Evolutionary conservation across 1,140 invertebrate genomes (phyloP).

Genomic region (Lasioglossum albipes): DNA sequence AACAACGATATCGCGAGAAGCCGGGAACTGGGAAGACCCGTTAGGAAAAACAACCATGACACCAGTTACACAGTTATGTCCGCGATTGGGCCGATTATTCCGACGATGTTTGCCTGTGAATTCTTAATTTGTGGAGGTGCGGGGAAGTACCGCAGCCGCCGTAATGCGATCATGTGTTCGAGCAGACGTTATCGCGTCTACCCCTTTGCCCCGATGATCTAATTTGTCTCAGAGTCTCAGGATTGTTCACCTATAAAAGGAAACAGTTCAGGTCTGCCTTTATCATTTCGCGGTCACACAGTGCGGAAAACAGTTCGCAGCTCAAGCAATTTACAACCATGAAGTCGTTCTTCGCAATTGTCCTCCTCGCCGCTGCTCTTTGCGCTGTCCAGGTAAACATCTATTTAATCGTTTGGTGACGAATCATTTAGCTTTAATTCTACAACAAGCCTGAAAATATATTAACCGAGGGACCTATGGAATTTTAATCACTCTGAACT

Average conservation of each 20-base stretch:
- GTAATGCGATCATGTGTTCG: background rate
- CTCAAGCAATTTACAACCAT: background rate
- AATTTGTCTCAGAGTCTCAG: background rate
- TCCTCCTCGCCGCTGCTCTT: background rate
- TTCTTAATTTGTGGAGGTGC: background rate
- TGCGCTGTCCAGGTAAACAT: slow-evolving; percentile 30
- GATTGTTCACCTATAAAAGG: background rate
- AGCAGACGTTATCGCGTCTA: background rate
- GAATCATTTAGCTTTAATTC: no score
- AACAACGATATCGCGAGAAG: background rate
- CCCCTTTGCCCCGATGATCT: background rate
- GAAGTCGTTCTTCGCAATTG: background rate
- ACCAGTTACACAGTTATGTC: slow-evolving; percentile 1
- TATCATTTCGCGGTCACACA: background rate
- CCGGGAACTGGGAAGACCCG: background rate
- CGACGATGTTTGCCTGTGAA: background rate
- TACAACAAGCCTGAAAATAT: no score
- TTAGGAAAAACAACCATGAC: background rate
- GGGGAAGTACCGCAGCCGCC: background rate
- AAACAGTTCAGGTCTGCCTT: background rate
- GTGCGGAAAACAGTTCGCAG: background rate
- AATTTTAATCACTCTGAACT: background rate
- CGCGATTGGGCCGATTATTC: background rate
- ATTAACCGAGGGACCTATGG: no score
- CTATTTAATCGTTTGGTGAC: no score